Evolutionary conservation across 2,113 vertebrate genomes (phyloP).

Genomic region (Dendropsophus ebraccatus): DNA sequence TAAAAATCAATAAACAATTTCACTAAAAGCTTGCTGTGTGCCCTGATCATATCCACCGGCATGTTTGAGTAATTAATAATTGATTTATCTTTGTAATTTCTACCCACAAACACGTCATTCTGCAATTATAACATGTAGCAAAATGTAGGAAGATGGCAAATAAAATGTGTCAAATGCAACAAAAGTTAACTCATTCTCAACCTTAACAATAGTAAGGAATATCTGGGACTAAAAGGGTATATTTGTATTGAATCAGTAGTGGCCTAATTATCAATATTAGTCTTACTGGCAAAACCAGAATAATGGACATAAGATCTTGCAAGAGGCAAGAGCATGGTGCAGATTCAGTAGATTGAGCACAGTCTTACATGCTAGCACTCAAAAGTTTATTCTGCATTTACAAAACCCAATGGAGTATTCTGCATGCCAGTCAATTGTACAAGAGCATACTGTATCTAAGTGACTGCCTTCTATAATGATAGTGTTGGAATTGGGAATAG

Average conservation of each 20-base stretch:
- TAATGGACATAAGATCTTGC: too few species aligned
- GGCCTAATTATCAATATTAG: too few species aligned
- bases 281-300: too few species aligned
- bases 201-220: background rate
- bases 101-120: conserved; percentile 38
- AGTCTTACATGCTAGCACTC: background rate
- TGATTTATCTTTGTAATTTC: conserved; percentile 40
- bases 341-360: too few species aligned
- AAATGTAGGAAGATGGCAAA: background rate
- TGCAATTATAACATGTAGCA: background rate
- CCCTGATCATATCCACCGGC: conserved; percentile 44
- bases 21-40: conserved; percentile 22
- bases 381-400: background rate
- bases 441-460: background rate
- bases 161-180: background rate
- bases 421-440: background rate
- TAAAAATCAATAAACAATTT: conserved; percentile 52
- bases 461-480: background rate
- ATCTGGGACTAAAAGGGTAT: background rate
- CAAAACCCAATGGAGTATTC: background rate
- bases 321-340: too few species aligned
- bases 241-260: background rate
- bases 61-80: conserved; percentile 57
- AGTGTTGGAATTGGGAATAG: background rate
- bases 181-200: background rate